These are phyloP conservation scores for Scalopus aquaticus DNA, from an alignment of 2,113 vertebrate species.

Conservation along the genomic window DNA sequence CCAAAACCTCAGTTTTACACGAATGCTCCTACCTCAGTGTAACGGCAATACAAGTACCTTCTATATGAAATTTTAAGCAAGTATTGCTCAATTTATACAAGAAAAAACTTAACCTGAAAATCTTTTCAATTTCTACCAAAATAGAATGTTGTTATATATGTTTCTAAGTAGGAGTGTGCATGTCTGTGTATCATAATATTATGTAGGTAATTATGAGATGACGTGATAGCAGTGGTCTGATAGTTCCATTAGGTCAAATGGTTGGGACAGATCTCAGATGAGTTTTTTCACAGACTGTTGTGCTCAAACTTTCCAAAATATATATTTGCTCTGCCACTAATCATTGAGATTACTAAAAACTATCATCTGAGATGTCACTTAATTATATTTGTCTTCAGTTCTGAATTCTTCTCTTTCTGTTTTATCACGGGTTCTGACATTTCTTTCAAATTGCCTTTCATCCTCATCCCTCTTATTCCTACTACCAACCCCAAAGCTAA, in stretches of 20 bases:
- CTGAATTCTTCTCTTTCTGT: background rate
- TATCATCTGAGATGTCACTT: background rate
- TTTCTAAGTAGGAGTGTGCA: background rate
- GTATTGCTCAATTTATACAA: background rate
- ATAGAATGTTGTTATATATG: background rate
- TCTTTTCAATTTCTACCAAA: background rate
- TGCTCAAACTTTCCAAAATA: background rate
- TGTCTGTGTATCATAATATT: background rate
- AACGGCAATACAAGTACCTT: background rate
- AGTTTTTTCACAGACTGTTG: background rate
- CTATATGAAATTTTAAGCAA: background rate
- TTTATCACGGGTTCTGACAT: background rate
- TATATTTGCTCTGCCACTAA: no score
- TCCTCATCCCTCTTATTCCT: background rate
- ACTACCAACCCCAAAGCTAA: accelerated
- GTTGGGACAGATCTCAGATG: background rate
- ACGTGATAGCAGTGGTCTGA: background rate
- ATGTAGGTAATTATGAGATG: no score
- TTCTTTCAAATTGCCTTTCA: background rate
- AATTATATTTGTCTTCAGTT: background rate
- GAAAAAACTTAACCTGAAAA: background rate
- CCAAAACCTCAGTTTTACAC: no score
- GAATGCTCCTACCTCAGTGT: no score
- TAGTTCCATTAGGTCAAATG: background rate
- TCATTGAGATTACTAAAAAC: background rate